These are phyloP conservation scores for Apodemia hepburni DNA, from an alignment of 2,888 invertebrate species.

Conservation along the genomic window DNA sequence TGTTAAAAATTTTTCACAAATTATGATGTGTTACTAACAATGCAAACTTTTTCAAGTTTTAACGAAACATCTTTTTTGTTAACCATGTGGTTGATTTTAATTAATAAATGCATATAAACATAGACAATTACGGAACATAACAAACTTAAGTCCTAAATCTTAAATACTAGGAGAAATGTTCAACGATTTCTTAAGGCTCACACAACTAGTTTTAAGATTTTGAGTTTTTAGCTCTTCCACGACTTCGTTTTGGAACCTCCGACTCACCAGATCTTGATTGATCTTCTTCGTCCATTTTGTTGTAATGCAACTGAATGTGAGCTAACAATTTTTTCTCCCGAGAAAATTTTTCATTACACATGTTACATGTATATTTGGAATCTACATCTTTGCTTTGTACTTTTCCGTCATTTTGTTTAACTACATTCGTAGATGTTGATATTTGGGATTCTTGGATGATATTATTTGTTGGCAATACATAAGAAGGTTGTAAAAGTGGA, in stretches of 20 bases:
- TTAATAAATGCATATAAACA: no score
- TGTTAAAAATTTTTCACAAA: no score
- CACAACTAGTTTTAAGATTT: no score
- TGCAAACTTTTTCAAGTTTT: background rate
- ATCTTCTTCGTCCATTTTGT: constrained; percentile 63
- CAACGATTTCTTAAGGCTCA: no score
- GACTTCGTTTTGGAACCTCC: constrained; percentile 18
- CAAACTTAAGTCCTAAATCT: no score
- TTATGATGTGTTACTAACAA: no score
- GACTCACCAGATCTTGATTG: constrained; percentile 35
- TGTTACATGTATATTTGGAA: constrained; percentile 54
- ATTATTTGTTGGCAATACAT: constrained; percentile 64
- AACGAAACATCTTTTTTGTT: constrained; percentile 1
- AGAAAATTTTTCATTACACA: constrained; percentile 60
- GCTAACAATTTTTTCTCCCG: constrained; percentile 65
- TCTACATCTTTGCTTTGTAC: constrained; percentile 37
- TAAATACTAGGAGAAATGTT: no score
- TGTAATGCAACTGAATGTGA: constrained; percentile 67
- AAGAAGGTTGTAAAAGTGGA: constrained; percentile 62
- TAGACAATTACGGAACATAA: no score
- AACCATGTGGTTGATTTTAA: no score
- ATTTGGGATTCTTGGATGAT: constrained; percentile 73
- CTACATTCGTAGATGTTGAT: constrained; percentile 53
- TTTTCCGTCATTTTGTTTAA: constrained; percentile 34
- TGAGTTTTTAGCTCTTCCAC: background rate